Evolutionary conservation across 2,113 vertebrate species (phyloP), one percentile per base, ranked within the genome.

Genomic region (Bathybates hornii): DNA sequence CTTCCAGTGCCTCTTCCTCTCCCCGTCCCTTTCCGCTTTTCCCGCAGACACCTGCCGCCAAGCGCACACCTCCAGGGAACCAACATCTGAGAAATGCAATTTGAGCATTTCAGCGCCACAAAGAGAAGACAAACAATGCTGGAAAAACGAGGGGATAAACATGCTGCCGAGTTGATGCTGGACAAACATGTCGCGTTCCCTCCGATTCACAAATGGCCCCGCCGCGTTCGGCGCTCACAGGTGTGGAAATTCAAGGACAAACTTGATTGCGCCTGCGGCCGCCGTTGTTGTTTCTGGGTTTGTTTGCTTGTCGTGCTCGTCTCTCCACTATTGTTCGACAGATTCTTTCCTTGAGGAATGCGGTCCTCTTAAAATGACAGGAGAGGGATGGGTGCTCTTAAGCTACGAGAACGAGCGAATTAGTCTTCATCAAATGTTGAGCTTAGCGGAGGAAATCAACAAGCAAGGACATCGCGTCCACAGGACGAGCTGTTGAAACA

Each of bases 11-110:
- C 87, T 87, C 78, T 89, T 81, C 83, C 85, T 88, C 80, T 87
- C 66, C 36, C 81, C 32, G 81, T 86, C 48, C 36, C 81, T 34
- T 83, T 85, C 53, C 34, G 2, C 38, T 79, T 88, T 97, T 97
- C 97, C 88, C 90, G 76, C 92, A 96, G 96, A 96, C 96, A 96
- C 96, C 96, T 97, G 96, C 95, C 94, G 93, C 90, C 90, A 73
- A 95, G 93, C 97, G 95, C 94, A 90, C 96, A 96, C 95, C 97
- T 97, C 96, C 94, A 95, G 96, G 95, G 96, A 96, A 93, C 90
- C 92, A 86, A 93, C 94, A 94, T 95, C 94, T 95, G 95, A 96
- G 94, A 95, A 95, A 96, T 90, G 93, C 94, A 95, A 96, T 96
- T 95, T 95, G 95, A 96, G 94, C 89, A 86, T 96, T 95, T 94